Percentiles rank a stretch among this genome's conserved stretches.
phyloP scores from a whole-genome alignment of 2,888 invertebrate species.

The Drosophila parthenogenetica region DNA sequence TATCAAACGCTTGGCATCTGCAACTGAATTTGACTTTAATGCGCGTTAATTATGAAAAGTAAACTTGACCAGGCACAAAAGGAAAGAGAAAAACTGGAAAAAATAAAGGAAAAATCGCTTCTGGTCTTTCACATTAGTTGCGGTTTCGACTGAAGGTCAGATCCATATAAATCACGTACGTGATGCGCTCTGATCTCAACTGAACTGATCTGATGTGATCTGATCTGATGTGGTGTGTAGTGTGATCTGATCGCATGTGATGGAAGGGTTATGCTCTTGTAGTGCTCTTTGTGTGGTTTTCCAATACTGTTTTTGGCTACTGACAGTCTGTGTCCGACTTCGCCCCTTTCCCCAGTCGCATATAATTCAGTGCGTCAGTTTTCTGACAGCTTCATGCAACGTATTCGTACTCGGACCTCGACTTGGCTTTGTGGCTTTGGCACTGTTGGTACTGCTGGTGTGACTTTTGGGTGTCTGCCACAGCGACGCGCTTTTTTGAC shows the following conservation, averaged over 20 bases:
- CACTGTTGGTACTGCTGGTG: constrained; percentile 53
- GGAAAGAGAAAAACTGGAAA: background rate
- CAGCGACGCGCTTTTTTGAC: constrained; percentile 62
- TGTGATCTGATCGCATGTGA: constrained; percentile 2
- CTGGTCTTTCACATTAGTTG: constrained; percentile 69
- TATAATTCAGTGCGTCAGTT: constrained; percentile 71
- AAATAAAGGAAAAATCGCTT: constrained; percentile 49
- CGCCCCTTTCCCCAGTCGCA: constrained; percentile 30
- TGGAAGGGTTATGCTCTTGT: constrained; percentile 13
- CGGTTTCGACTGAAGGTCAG: constrained; percentile 61
- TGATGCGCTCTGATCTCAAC: constrained; percentile 12
- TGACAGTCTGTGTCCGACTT: background rate
- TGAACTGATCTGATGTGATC: constrained; percentile 3
- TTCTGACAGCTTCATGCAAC: constrained; percentile 65
- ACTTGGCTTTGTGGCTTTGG: constrained; percentile 20
- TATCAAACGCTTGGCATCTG: constrained; percentile 60
- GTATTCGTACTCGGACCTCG: constrained; percentile 42
- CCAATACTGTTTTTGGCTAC: constrained; percentile 45
- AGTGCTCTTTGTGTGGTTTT: constrained; percentile 52
- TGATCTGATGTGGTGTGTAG: constrained; percentile 2
- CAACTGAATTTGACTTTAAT: constrained; percentile 72
- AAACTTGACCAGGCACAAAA: constrained; percentile 63
- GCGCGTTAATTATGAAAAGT: constrained; percentile 73
- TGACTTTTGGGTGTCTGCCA: constrained; percentile 70
- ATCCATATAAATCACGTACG: constrained; percentile 18